Conservation (phyloP, 1,140 invertebrate genomes). For the Eumeta japonica region DNA sequence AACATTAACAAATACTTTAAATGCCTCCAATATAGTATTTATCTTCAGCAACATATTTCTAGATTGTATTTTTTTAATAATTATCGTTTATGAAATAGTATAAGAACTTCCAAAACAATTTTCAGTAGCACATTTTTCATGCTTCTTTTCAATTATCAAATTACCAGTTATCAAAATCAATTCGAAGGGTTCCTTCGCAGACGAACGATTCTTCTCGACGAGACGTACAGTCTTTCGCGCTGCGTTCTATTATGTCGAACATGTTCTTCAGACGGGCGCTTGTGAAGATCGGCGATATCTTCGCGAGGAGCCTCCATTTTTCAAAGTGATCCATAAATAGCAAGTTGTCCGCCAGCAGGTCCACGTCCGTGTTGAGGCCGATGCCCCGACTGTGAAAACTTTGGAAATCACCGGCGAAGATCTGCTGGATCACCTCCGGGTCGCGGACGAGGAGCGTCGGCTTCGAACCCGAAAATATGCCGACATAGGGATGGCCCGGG, state of each 20-base stretch:
- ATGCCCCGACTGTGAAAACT: conserved; percentile 39
- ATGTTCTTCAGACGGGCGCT: conserved; percentile 45
- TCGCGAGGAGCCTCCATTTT: conserved; percentile 40
- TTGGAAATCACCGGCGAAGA: conserved; percentile 54
- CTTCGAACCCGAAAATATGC: conserved; percentile 11
- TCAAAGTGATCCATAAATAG: conserved; percentile 33
- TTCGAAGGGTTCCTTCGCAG: conserved; percentile 11
- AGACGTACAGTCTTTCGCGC: conserved; percentile 18
- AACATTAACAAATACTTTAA: too few relatives aligned
- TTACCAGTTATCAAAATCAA: too few relatives aligned
- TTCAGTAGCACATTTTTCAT: too few relatives aligned
- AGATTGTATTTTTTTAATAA: too few relatives aligned
- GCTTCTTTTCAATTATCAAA: too few relatives aligned
- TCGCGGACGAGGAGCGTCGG: conserved; percentile 45
- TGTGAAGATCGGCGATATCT: conserved; percentile 38
- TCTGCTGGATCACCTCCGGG: conserved; percentile 51
- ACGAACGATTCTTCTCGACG: conserved; percentile 3
- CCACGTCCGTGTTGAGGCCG: conserved; percentile 22
- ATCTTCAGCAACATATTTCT: too few relatives aligned
- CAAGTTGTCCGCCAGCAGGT: conserved; percentile 37
- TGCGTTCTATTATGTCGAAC: conserved; percentile 37
- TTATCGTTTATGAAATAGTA: too few relatives aligned
- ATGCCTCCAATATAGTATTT: too few relatives aligned
- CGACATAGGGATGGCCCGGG: conserved; percentile 15
- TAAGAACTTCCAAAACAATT: too few relatives aligned